These are phyloP conservation scores for Montipora capricornis DNA, from an alignment of 64 coral and sea anemone genomes.

Conservation along the genomic window DNA sequence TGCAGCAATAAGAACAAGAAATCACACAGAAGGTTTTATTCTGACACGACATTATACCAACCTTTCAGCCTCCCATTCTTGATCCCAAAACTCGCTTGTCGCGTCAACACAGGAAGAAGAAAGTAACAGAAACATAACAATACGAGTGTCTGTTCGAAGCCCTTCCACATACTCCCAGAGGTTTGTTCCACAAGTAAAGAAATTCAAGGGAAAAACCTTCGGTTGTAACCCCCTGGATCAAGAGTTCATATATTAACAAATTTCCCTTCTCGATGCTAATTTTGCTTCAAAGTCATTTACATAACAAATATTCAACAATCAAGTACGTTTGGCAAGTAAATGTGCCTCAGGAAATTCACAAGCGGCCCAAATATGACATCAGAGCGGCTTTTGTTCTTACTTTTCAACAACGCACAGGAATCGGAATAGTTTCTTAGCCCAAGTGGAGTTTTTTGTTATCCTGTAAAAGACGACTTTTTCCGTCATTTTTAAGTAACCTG, in stretches of 20 bases:
- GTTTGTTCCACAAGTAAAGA: background rate
- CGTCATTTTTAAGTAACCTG: too few species aligned
- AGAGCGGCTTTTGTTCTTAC: background rate
- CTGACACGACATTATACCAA: background rate
- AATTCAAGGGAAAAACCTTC: background rate
- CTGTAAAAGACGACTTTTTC: too few species aligned
- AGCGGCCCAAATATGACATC: background rate
- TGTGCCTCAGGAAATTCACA: background rate
- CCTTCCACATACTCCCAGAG: conserved; percentile 25
- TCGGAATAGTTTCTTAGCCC: background rate
- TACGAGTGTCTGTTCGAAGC: background rate
- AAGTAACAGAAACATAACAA: background rate
- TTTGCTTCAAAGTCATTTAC: conserved; percentile 29
- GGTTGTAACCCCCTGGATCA: background rate
- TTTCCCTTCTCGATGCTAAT: conserved; percentile 52
- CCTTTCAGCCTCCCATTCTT: background rate
- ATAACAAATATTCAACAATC: conserved; percentile 40
- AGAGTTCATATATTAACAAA: conserved; percentile 47
- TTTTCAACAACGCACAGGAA: background rate
- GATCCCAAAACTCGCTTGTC: conserved; percentile 4
- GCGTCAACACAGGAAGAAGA: background rate
- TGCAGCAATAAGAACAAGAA: background rate
- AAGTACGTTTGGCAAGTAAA: conserved; percentile 1
- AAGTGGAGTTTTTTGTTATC: too few species aligned
- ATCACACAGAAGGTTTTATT: background rate